phyloP scores from a whole-genome alignment of 37 sponge, comb jelly and placozoan genomes.

The Geodia barretti region DNA sequence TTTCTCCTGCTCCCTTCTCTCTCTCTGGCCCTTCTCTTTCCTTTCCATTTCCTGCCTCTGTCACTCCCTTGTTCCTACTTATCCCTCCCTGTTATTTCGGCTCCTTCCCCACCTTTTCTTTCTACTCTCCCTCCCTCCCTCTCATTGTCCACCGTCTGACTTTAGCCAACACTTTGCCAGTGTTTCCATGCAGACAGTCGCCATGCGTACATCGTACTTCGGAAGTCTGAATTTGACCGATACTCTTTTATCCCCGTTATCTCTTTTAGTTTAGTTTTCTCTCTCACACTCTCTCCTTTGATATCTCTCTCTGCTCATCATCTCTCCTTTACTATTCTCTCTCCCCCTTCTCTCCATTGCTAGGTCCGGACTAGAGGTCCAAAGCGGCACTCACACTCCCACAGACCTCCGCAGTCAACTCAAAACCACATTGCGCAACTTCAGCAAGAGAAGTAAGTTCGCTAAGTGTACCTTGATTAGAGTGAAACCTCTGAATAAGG shows the following conservation, averaged over 20 bases:
- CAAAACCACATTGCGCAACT: conserved; percentile 46
- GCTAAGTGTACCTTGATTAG: neutral
- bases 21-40: neutral
- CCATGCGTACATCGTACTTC: no score
- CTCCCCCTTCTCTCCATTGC: neutral
- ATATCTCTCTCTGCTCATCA: neutral
- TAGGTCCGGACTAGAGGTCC: neutral
- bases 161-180: no score
- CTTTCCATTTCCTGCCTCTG: neutral
- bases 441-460: conserved; percentile 36
- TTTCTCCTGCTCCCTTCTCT: conserved; percentile 6
- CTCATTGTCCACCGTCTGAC: no score
- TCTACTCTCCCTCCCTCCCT: no score
- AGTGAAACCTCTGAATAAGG: neutral
- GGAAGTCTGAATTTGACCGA: no score
- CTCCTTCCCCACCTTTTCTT: no score
- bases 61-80: no score
- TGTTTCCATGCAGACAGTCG: no score
- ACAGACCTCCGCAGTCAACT: conserved; percentile 39
- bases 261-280: neutral
- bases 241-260: neutral
- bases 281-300: conserved; percentile 8
- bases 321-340: no score
- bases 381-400: conserved; percentile 25
- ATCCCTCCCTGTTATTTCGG: no score